Base-by-base conservation (phyloP, 2,797 vertebrate species). In the Brotula barbata region DNA sequence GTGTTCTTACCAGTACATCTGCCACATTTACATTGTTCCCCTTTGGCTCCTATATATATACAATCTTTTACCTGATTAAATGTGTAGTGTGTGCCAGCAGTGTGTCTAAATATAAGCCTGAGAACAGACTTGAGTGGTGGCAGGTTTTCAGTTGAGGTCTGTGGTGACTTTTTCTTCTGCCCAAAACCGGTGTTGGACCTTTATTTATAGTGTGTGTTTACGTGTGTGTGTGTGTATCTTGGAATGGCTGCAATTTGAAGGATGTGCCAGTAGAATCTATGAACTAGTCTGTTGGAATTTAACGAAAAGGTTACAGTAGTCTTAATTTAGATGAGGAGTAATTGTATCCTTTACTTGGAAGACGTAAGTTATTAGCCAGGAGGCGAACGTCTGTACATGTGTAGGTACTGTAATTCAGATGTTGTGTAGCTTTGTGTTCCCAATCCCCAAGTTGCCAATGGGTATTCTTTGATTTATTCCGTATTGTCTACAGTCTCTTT, bases 121-220 rank as follows among this genome's bases (percentile, higher is more conserved):
- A 58, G 67, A 75, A 52, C 55, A 54, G 20, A 25, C 31, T 28
- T 61, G 56, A 46, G 45, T 63, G 50, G 62, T 73, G 28, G 74
- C 65, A 69, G 75, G 75, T 80, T 23, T 65, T 69, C 52, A 52
- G 45, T 33, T 71, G 47, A 39, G 66, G 75, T 76, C 52, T 23
- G 46, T 75, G 36, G 64, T 81, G 74, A 81, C 77, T 80, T 84
- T 78, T 78, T 81, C 80, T 84, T 77, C 67, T 58, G 56, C 65
- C 64, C n/a, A 58, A 78, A 75, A 59, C 52, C 48, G 77, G 72
- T 37, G 40, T n/a, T 58, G 56, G 22, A 62, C 39, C 25, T 79
- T 84, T 89, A 87, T 89, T 83, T 82, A 83, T 87, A 85, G 79
- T 39, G 56, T 65, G 51, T 46, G 45, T 48, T n/a, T 37, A n/a